Percentiles rank a stretch among this genome's conserved stretches.
Conservation (phyloP, 2,888 invertebrate species). For the Stomorhina lunata region DNA sequence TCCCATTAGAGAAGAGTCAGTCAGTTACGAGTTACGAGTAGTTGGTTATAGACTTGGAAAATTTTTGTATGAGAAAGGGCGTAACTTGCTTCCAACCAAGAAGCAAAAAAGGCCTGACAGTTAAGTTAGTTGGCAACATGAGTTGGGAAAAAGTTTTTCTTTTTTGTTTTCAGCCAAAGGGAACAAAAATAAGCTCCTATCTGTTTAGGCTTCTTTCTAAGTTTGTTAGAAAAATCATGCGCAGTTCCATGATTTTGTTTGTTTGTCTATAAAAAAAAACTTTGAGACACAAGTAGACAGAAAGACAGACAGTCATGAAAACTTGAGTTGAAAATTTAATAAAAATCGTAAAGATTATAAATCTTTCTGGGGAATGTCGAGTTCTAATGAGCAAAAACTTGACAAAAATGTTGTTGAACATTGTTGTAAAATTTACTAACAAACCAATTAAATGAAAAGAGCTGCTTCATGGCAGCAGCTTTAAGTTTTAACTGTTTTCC, state of each 20-base stretch:
- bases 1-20: background rate
- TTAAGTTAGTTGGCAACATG: background rate
- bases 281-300: background rate
- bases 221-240: constrained; percentile 53
- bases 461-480: constrained; percentile 16
- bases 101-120: constrained; percentile 1
- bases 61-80: constrained; percentile 54
- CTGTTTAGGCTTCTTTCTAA: constrained; percentile 45
- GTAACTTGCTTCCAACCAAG: constrained; percentile 43
- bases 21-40: background rate
- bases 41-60: constrained; percentile 21
- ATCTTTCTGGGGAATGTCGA: constrained; percentile 61
- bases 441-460: constrained; percentile 63
- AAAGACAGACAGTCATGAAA: constrained; percentile 43
- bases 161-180: too few relatives aligned
- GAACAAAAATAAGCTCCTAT: constrained; percentile 39
- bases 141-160: background rate
- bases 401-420: constrained; percentile 64
- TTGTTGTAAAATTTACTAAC: constrained; percentile 66
- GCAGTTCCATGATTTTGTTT: constrained; percentile 42
- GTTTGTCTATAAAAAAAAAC: background rate
- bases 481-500: constrained; percentile 8
- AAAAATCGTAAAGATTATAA: constrained; percentile 65
- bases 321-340: constrained; percentile 53
- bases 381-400: constrained; percentile 66